These are phyloP conservation scores for Rhabdomys dilectus DNA, from an alignment of 2,113 vertebrate genomes.

Conservation along the genomic window DNA sequence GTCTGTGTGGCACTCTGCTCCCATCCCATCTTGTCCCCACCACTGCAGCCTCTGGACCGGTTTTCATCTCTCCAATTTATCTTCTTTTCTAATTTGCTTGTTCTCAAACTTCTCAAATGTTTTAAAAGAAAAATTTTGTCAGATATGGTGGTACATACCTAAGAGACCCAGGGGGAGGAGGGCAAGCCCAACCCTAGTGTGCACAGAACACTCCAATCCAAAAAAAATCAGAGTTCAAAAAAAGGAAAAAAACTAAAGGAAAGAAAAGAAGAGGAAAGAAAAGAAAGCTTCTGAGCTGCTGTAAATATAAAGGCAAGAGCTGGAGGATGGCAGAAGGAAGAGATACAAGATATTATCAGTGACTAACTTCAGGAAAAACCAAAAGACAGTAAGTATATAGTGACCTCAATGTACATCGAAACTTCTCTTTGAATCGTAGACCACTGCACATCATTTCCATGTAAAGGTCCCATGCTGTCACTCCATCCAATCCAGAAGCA, in stretches of 20 bases:
- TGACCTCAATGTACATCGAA: background rate
- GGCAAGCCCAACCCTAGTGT: background rate
- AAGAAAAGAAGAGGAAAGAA: background rate
- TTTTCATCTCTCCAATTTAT: background rate
- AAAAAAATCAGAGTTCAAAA: background rate
- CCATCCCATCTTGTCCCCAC: background rate
- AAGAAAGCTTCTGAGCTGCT: background rate
- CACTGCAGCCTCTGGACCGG: background rate
- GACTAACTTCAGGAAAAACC: background rate
- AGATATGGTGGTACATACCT: background rate
- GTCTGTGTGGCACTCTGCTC: background rate
- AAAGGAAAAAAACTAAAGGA: too few relatives aligned
- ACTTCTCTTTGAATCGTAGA: background rate
- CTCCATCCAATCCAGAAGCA: background rate
- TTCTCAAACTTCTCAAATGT: background rate
- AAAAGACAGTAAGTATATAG: background rate
- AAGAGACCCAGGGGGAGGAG: background rate
- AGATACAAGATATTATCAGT: background rate
- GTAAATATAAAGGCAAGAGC: background rate
- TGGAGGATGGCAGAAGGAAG: background rate
- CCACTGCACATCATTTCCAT: background rate
- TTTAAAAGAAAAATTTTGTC: background rate
- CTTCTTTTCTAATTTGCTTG: background rate
- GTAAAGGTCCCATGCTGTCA: background rate
- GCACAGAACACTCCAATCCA: background rate